phyloP scores from a whole-genome alignment of 1,140 invertebrate genomes.

The Apis florea region DNA sequence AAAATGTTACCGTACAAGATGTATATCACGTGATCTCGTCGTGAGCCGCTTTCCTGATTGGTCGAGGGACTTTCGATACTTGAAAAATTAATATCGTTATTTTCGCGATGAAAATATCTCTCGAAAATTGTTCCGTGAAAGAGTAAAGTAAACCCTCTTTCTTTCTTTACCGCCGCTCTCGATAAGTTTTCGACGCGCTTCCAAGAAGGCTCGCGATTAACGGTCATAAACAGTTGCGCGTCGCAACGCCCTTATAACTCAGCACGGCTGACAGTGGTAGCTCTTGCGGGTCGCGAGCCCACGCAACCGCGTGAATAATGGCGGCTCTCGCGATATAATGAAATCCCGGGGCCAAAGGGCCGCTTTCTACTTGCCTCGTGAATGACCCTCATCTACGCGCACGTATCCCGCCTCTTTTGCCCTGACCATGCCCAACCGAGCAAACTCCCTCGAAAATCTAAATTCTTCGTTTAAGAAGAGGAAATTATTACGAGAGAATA shows the following conservation, averaged over 20 bases:
- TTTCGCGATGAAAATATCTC: too few relatives aligned
- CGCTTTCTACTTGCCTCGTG: constrained; percentile 47
- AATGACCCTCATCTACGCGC: constrained; percentile 45
- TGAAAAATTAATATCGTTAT: too few relatives aligned
- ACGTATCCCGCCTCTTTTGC: constrained; percentile 8
- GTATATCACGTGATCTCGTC: too few relatives aligned
- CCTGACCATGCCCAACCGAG: constrained; percentile 49
- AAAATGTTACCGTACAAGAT: too few relatives aligned
- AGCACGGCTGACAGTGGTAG: constrained; percentile 61
- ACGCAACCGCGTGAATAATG: constrained; percentile 67
- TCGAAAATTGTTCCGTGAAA: too few relatives aligned
- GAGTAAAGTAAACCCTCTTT: too few relatives aligned
- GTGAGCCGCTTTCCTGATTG: too few relatives aligned
- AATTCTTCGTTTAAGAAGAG: too few relatives aligned
- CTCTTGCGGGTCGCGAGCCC: constrained; percentile 44
- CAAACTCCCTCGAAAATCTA: too few relatives aligned
- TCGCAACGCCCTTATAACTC: constrained; percentile 52
- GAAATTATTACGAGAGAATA: too few relatives aligned
- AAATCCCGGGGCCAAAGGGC: constrained; percentile 64
- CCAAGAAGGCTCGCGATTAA: constrained; percentile 44
- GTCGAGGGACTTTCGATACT: too few relatives aligned
- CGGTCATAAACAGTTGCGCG: constrained; percentile 50
- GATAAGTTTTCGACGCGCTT: neutral
- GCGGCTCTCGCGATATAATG: constrained; percentile 61
- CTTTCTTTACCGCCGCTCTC: neutral